Base-by-base conservation (phyloP, 2,113 vertebrate genomes). In the Scortum barcoo region DNA sequence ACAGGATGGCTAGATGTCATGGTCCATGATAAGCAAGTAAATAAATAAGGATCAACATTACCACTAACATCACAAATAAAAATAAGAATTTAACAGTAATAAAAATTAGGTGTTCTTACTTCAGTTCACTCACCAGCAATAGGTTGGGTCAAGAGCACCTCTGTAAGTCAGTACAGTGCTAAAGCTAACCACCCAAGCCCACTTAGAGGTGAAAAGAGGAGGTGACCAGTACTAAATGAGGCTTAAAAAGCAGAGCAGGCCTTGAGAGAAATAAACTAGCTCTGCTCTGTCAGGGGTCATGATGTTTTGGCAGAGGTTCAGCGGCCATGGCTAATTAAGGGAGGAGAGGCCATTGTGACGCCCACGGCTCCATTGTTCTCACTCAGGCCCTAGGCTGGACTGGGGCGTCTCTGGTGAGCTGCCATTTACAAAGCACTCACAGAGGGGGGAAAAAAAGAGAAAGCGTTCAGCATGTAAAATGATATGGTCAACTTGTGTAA, bases 351-450 rank as follows among this genome's bases (percentile, higher is more conserved):
- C 73, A 80, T 48, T 78, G n/a, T 85, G 72, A 75, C 61, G 14
- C 76, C 67, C 28, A 60, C 44, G 67, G 63, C 53, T 58, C 16
- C 54, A 48, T 60, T 79, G 80, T 87, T 71, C 86, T 86, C 76
- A 74, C 60, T 80, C 51, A 57, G 57, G 83, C 68, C 69, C 72
- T 80, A 61, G 26, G 56, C 58, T 77, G 50, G 57, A 82, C 60
- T 10, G 11, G 53, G 61, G 67, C 10, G n/a, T 88, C 67, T 85
- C 88, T 81, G 58, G 77, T 87, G 89, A 72, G 88, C 81, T 85
- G 85, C 80, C 71, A 86, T 93, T 92, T 83, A 77, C 70, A 85
- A 82, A 81, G 77, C 40, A 61, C 76, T 83, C 24, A 72, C 46
- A 62, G 42, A 82, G 75, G 60, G 70, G 40, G 30, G 7, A 69